phyloP scores from a whole-genome alignment of 2,888 invertebrate genomes.

The Galeruca laticollis region DNA sequence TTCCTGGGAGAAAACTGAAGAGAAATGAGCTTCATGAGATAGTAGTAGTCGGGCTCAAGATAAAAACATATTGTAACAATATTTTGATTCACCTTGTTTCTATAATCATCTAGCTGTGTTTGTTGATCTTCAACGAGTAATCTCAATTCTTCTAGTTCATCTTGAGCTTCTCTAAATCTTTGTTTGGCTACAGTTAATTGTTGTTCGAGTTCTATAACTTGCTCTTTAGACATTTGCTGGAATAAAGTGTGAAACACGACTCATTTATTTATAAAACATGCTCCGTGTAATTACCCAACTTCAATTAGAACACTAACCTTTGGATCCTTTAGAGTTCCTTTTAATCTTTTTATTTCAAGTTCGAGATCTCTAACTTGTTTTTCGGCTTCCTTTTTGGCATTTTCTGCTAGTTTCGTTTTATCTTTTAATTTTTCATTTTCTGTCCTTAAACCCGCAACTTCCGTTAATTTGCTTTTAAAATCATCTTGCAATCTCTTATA shows the following conservation, averaged over 20 bases:
- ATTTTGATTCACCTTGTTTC: conserved; percentile 70
- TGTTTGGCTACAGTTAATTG: conserved; percentile 69
- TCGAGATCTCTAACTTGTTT: conserved; percentile 72
- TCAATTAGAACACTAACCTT: conserved; percentile 35
- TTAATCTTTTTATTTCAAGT: conserved; percentile 66
- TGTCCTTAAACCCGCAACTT: conserved; percentile 71
- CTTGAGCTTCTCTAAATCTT: conserved; percentile 71
- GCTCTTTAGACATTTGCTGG: conserved; percentile 68
- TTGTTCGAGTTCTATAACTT: conserved; percentile 74
- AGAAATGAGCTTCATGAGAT: too few species aligned
- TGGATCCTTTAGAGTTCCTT: conserved; percentile 56
- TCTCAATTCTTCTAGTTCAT: conserved; percentile 72
- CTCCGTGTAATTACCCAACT: conserved; percentile 1
- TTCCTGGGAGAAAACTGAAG: too few species aligned
- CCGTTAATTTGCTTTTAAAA: conserved; percentile 76
- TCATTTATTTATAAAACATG: too few species aligned
- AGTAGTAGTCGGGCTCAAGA: too few species aligned
- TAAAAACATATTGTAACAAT: too few species aligned
- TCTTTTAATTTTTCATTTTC: conserved; percentile 69
- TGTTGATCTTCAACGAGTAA: conserved; percentile 75
- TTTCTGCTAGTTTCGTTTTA: conserved; percentile 63
- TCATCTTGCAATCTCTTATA: conserved; percentile 75
- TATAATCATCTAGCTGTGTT: conserved; percentile 76
- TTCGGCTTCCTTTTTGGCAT: conserved; percentile 71
- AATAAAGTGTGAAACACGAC: not conserved